Evolutionary conservation across 2,888 invertebrate species (phyloP).

Genomic region (Germaria angustata): DNA sequence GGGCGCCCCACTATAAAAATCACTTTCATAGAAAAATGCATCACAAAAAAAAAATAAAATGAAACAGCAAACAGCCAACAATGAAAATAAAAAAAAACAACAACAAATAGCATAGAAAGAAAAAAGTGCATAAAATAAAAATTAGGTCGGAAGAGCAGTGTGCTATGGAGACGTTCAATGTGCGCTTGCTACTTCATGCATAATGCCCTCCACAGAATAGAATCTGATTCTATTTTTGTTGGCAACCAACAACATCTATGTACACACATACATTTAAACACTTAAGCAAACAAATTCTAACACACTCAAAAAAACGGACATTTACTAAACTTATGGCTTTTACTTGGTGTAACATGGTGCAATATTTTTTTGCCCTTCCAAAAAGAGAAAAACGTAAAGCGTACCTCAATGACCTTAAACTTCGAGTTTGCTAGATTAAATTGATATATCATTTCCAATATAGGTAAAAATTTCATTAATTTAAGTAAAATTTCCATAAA

Average conservation of each 20-base stretch:
- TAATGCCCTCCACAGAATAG: constrained; percentile 61
- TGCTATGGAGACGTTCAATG: constrained; percentile 65
- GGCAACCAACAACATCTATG: constrained; percentile 32
- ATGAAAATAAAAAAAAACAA: constrained; percentile 34
- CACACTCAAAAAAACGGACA: too few species aligned
- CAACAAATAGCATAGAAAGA: constrained; percentile 18
- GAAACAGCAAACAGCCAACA: constrained; percentile 40
- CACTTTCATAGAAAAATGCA: constrained; percentile 57
- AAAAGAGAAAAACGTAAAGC: too few species aligned
- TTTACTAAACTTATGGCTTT: too few species aligned
- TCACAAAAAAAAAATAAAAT: constrained; percentile 26
- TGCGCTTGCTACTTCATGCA: constrained; percentile 62
- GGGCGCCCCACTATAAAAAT: constrained; percentile 47
- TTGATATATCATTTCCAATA: too few species aligned
- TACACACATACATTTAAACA: constrained; percentile 8
- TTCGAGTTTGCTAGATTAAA: too few species aligned
- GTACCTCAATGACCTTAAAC: too few species aligned
- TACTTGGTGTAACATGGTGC: too few species aligned
- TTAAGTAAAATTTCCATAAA: too few species aligned
- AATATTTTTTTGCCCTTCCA: too few species aligned
- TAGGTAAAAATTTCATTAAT: too few species aligned
- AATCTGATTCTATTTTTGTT: constrained; percentile 56
- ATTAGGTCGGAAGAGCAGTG: constrained; percentile 71
- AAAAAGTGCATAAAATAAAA: constrained; percentile 61
- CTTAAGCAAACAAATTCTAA: constrained; percentile 18